Conservation (phyloP, 2,113 vertebrate species). For the Cyanoderma ruficeps region DNA sequence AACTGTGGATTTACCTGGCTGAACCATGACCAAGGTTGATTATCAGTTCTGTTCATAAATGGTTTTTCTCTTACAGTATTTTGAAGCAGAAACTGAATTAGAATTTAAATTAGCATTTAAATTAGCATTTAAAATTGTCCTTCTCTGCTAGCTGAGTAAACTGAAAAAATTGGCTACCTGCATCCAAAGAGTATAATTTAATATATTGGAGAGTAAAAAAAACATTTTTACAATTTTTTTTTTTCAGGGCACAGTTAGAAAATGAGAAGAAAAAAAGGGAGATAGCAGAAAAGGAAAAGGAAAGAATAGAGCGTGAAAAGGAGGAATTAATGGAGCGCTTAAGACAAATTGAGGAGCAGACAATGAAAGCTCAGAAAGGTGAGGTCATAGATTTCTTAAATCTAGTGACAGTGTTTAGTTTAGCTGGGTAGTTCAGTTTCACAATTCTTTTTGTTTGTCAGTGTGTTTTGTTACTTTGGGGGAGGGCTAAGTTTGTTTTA, state of each 20-base stretch:
- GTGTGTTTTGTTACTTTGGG: not conserved
- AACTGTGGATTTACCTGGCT: not conserved
- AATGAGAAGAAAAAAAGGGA: conserved; percentile 98
- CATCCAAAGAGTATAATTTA: not conserved
- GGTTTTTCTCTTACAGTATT: not conserved
- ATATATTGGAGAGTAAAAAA: not conserved
- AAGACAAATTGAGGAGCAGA: conserved; percentile 94
- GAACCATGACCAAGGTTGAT: not conserved
- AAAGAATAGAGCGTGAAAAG: conserved; percentile 94
- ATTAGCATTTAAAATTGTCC: not conserved
- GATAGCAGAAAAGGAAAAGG: conserved; percentile 95
- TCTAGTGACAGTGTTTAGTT: not conserved
- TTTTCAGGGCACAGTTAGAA: conserved; percentile 90
- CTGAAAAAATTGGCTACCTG: not conserved
- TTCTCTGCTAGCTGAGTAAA: not conserved
- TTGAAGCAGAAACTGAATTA: not conserved
- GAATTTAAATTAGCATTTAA: too few relatives aligned
- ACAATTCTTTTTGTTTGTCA: not conserved
- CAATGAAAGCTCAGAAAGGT: conserved; percentile 95
- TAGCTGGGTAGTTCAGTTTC: not conserved
- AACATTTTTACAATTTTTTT: not conserved
- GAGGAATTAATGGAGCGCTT: conserved; percentile 93
- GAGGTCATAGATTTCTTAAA: not conserved
- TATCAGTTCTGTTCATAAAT: not conserved
- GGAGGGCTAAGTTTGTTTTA: not conserved